phyloP scores from a whole-genome alignment of 1,140 invertebrate species.

The Anoplophora glabripennis region DNA sequence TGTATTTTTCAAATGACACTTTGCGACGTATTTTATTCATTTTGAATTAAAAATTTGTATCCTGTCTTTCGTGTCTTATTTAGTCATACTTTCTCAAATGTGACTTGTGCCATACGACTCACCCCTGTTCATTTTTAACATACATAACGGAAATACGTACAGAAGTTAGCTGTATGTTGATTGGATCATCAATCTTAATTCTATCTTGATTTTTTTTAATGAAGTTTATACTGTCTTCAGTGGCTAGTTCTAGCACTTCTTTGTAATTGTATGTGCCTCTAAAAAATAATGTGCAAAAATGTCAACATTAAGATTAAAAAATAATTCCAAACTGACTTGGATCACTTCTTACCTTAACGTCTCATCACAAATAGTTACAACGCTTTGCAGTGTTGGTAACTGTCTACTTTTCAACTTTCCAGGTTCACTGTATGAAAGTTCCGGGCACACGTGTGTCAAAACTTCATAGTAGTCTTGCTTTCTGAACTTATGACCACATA shows the following conservation, averaged over 20 bases:
- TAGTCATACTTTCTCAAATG: too few species aligned
- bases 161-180: slow-evolving; percentile 86
- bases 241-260: slow-evolving; percentile 54
- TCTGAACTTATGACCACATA: slow-evolving; percentile 65
- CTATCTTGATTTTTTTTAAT: slow-evolving; percentile 50
- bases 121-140: too few species aligned
- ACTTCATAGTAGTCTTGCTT: slow-evolving; percentile 72
- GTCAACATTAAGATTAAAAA: slow-evolving; percentile 19
- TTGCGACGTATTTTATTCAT: too few species aligned
- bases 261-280: slow-evolving; percentile 62
- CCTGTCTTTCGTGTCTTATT: too few species aligned
- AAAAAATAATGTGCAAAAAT: slow-evolving; percentile 34
- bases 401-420: slow-evolving; percentile 45
- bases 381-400: slow-evolving; percentile 34
- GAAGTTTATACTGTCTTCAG: slow-evolving; percentile 34
- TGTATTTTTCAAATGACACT: too few species aligned
- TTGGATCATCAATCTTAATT: slow-evolving; percentile 65
- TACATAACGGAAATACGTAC: slow-evolving; percentile 61
- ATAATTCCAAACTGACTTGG: neutral
- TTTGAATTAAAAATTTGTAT: too few species aligned
- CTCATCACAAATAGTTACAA: slow-evolving; percentile 35
- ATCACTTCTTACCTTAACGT: slow-evolving; percentile 27
- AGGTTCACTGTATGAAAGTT: slow-evolving; percentile 48
- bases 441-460: slow-evolving; percentile 55
- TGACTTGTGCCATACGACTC: too few species aligned